Evolutionary conservation across 2,797 vertebrate species (phyloP).

Genomic region (Peromyscus nudipes): DNA sequence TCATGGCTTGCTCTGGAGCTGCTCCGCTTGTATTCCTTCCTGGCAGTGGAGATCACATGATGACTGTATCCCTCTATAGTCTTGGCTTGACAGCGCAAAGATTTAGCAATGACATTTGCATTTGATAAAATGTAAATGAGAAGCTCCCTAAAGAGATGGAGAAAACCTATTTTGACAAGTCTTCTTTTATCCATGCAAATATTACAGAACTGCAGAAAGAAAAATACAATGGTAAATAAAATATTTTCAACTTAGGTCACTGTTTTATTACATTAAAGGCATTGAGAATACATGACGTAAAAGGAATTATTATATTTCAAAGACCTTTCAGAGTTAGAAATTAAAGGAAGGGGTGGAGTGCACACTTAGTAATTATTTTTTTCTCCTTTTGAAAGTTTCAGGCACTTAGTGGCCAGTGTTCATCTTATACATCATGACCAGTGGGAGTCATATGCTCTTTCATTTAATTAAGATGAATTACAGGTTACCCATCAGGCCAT

Average conservation of each 20-base stretch:
- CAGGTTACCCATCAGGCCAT: neutral
- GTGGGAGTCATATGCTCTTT: neutral
- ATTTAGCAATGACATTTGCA: constrained; percentile 59
- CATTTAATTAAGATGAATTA: constrained; percentile 53
- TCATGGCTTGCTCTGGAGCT: neutral
- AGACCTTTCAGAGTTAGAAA: neutral
- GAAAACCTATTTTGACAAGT: constrained; percentile 69
- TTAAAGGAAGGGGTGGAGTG: neutral
- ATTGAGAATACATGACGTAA: neutral
- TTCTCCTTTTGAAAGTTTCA: constrained; percentile 19
- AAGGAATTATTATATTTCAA: neutral
- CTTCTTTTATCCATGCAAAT: constrained; percentile 57
- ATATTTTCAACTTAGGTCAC: constrained; percentile 1
- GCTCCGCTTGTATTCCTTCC: constrained; percentile 7
- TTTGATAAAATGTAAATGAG: constrained; percentile 70
- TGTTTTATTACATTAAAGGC: constrained; percentile 46
- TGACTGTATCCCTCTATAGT: neutral
- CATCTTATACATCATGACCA: constrained; percentile 1
- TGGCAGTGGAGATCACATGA: constrained; percentile 42
- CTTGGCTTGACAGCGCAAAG: constrained; percentile 50
- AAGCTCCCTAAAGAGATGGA: constrained; percentile 41
- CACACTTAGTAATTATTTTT: constrained; percentile 18
- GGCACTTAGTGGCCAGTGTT: neutral
- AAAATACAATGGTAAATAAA: constrained; percentile 57
- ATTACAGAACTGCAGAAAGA: constrained; percentile 55